Conservation (phyloP, 2,113 vertebrate species). For the Limnothrissa miodon region DNA sequence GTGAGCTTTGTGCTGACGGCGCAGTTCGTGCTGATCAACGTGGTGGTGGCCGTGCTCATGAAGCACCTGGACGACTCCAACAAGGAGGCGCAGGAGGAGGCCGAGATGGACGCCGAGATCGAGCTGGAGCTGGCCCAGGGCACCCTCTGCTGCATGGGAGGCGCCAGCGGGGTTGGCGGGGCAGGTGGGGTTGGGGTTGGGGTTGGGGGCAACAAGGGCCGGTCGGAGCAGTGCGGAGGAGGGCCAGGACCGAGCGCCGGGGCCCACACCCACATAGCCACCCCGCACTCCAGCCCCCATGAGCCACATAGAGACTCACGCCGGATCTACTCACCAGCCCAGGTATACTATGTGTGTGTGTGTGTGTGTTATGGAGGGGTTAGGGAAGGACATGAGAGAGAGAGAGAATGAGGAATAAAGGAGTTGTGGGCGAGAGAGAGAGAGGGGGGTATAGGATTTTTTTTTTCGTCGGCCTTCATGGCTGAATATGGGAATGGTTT, state of each 20-base stretch:
- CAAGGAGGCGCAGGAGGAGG: slow-evolving; percentile 98
- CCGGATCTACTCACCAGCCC: slow-evolving; percentile 86
- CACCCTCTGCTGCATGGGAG: slow-evolving; percentile 77
- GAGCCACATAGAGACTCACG: slow-evolving; percentile 57
- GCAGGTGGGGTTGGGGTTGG: slow-evolving; percentile 54
- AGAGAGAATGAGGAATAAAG: too few relatives aligned
- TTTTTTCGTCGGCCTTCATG: too few relatives aligned
- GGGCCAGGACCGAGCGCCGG: slow-evolving; percentile 32
- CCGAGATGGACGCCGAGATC: slow-evolving; percentile 97
- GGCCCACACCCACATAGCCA: slow-evolving; percentile 37
- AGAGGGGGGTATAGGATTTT: too few relatives aligned
- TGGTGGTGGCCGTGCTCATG: slow-evolving; percentile 99
- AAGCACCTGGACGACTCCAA: slow-evolving; percentile 99
- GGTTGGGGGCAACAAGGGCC: slow-evolving; percentile 26
- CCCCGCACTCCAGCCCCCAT: slow-evolving; percentile 47
- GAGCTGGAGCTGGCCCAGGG: slow-evolving; percentile 92
- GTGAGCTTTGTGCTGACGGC: slow-evolving; percentile 99
- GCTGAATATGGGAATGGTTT: background rate
- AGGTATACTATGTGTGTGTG: slow-evolving; percentile 68
- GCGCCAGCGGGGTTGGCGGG: too few relatives aligned
- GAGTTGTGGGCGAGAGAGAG: too few relatives aligned
- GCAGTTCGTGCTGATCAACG: slow-evolving; percentile 99
- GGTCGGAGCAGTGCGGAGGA: slow-evolving; percentile 46
- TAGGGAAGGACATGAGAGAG: background rate
- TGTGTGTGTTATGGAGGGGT: background rate